Evolutionary conservation across 2,888 invertebrate species (phyloP).

Genomic region (Onchidella celtica): DNA sequence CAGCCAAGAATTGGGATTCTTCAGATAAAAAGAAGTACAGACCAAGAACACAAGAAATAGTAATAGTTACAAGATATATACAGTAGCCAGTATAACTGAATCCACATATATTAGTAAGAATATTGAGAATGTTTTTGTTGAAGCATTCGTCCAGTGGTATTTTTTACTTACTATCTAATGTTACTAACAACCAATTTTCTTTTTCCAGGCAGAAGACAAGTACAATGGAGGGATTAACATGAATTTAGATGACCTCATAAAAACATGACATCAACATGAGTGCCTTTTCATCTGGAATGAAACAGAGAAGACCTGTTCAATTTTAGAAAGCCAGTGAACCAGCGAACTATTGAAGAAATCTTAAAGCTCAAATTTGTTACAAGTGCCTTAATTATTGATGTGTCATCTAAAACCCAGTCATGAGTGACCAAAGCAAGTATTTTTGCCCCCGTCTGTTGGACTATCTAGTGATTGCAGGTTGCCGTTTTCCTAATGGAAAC

Average conservation of each 20-base stretch:
- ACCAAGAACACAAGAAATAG: too few species aligned
- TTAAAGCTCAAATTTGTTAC: neutral
- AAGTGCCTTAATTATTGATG: conserved; percentile 20
- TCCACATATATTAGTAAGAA: too few species aligned
- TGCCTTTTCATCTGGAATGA: conserved; percentile 48
- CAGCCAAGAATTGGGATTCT: too few species aligned
- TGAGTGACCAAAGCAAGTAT: conserved; percentile 69
- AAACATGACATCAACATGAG: conserved; percentile 35
- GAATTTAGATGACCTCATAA: neutral
- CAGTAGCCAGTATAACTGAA: too few species aligned
- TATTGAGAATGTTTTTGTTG: too few species aligned
- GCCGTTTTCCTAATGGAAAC: conserved; percentile 84
- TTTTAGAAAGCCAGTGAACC: too few species aligned
- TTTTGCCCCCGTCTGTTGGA: conserved; percentile 86
- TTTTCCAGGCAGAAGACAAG: too few species aligned
- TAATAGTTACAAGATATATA: too few species aligned
- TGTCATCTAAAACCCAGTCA: conserved; percentile 5
- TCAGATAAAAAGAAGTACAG: too few species aligned
- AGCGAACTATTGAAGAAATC: neutral
- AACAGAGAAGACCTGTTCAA: neutral
- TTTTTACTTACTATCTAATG: too few species aligned
- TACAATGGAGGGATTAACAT: conserved; percentile 9
- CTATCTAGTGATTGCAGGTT: conserved; percentile 98
- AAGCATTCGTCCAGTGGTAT: too few species aligned
- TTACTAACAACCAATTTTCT: too few species aligned